Conservation (phyloP, 2,113 vertebrate genomes). For the Neogobius melanostomus region DNA sequence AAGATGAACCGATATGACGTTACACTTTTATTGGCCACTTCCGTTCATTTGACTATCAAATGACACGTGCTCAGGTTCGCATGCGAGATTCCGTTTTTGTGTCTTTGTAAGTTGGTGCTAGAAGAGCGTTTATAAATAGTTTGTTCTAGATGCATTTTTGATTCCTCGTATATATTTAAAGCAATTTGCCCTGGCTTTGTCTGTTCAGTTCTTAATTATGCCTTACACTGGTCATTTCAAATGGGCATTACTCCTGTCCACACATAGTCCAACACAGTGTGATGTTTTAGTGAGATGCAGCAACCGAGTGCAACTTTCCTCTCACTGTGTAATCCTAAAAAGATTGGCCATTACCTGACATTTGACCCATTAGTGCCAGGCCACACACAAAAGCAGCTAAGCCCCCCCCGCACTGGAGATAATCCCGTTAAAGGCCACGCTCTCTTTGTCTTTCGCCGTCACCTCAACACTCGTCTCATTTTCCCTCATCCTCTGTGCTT, state of each 20-base stretch:
- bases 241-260: constrained; percentile 1
- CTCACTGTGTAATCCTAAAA: constrained; percentile 55
- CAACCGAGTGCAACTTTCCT: constrained; percentile 37
- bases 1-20: background rate
- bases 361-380: constrained; percentile 40
- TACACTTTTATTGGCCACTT: background rate
- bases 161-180: too few species aligned
- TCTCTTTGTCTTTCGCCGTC: constrained; percentile 20
- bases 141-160: too few species aligned
- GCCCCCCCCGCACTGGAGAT: constrained; percentile 20
- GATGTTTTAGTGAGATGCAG: background rate
- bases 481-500: constrained; percentile 1
- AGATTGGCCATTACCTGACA: constrained; percentile 50
- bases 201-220: too few species aligned
- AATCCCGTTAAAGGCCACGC: constrained; percentile 46
- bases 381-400: constrained; percentile 29
- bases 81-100: background rate
- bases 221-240: too few species aligned
- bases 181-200: too few species aligned
- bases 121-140: too few species aligned
- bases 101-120: background rate
- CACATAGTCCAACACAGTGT: background rate
- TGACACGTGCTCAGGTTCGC: background rate
- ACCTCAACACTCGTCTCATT: constrained; percentile 8
- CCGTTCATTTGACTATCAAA: constrained; percentile 13